Evolutionary conservation across 1,140 invertebrate species (phyloP), one percentile per base, ranked within the genome.

Genomic region (Homarus americanus): DNA sequence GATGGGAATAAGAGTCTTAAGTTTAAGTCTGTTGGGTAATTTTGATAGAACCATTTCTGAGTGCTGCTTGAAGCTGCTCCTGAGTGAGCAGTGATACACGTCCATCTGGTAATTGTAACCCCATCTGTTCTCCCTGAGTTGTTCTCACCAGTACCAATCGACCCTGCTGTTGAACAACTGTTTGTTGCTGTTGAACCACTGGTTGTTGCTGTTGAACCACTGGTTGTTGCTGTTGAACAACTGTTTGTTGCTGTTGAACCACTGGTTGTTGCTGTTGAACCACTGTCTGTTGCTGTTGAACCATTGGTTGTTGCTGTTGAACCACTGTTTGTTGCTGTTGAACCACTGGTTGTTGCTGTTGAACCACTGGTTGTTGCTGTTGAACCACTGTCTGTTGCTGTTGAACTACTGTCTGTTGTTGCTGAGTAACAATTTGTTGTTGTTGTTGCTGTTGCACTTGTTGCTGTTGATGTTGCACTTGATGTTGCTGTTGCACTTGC

Each of bases 111-210:
- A 80, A 82, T 38, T 91, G 89, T 12, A 91, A 63, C 9, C 73
- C 82, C 89, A 91, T 72, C 63, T 86, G 82, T 76, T 91, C 89
- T 40, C 89, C 89, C 78, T 91, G 89, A 49, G 53, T 24, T n/a
- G 89, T 91, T 82, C 89, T 83, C 76, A 91, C 72, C 36, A 91
- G 72, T 24, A 91, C 89, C 24, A 91, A 41, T 34, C 89, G 72
- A 53, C 82, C 89, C 76, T 91, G 89, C 38, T 90, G 87, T 34
- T 87, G 85, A 10, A 87, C 73, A 24, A 85, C 82, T 69, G 36
- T 28, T 38, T 91, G 89, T 7, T 79, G 73, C 53, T 85, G 83
- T 24, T 49, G 75, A 32, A 58, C 63, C 5, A 28, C 5, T 44
- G 32, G 34, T 41, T 87, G 86, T 58, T 80, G 78, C 69, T 87